Base-by-base conservation (phyloP, 2,888 invertebrate genomes). In the Cerastis rubricosa region DNA sequence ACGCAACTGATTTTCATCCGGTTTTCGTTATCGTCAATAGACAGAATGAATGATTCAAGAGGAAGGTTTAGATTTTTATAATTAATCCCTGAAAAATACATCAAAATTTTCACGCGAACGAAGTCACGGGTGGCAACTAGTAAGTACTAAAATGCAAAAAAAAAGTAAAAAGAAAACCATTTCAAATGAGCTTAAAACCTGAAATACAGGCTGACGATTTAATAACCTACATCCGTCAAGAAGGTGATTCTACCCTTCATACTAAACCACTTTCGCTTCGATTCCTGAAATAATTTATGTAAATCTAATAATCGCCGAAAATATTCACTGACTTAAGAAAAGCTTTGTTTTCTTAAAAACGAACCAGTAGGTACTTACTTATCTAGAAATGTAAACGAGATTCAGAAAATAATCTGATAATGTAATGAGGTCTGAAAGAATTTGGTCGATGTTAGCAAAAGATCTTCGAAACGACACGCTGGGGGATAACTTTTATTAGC, bases 371-470 rank as follows among this genome's bases (percentile, higher is more conserved):
- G 14, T 25, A 63, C 22, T 25, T 35, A 45, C 51, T 25, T 77
- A 79, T 25, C 80, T 35, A 61, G 51, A 79, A 81, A 83, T 63
- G 57, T 70, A 70, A 81, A 81, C 45, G 74, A 70, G 45, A 59
- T 74, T 81, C 61, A 7, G 69, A 79, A 79, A 69, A 79, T 74
- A 84, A 84, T 81, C 84, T 67, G 74, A 84, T 80, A 84, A 84
- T 45, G 61, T 83, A 74, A 83, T 74, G 84, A 66, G 64, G 19
- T 25, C 80, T 81, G 49, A 79, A 74, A 51, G 51, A 80, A 74
- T 77, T 72, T 77, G 5, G 57, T 69, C 74, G 49, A 66, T 68
- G 57, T 63, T 74, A 45, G 80, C 66, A 67, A 74, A 81, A 79
- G 61, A 74, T 79, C 2, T 84, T 57, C 49, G 19, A 1, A 83